These are phyloP conservation scores for Xerus rutilus DNA, from an alignment of 2,797 vertebrate species.

Conservation along the genomic window DNA sequence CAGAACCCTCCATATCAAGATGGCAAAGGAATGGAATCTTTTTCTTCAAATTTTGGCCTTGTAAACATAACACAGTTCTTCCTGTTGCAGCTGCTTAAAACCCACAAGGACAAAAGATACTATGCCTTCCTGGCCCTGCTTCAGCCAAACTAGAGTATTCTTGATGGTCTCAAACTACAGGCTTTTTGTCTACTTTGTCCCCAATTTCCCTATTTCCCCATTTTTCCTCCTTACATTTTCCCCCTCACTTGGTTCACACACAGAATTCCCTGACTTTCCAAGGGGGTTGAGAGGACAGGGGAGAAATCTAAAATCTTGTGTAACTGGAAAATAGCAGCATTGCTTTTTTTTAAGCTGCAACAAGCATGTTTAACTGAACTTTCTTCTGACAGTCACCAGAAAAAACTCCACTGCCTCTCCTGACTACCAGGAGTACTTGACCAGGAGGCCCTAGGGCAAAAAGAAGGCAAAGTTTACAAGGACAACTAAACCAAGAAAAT, in stretches of 20 bases:
- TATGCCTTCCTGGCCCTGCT: constrained; percentile 34
- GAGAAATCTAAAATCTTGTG: constrained; percentile 67
- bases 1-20: constrained; percentile 84
- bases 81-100: constrained; percentile 65
- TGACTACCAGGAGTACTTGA: constrained; percentile 16
- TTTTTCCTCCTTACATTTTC: constrained; percentile 28
- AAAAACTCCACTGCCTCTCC: not conserved
- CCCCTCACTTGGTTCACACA: constrained; percentile 54
- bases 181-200: constrained; percentile 79
- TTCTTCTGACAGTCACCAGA: not conserved
- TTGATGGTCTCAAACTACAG: constrained; percentile 49
- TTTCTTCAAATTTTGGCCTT: constrained; percentile 58
- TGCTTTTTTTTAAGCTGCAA: not conserved
- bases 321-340: constrained; percentile 42
- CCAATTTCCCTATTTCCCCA: constrained; percentile 53
- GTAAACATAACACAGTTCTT: constrained; percentile 30
- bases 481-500: constrained; percentile 36
- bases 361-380: not conserved
- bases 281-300: not conserved
- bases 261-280: constrained; percentile 70
- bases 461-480: constrained; percentile 62
- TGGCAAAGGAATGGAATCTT: constrained; percentile 68
- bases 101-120: constrained; percentile 68
- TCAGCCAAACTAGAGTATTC: constrained; percentile 55
- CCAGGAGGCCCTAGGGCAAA: not conserved